These are phyloP conservation scores for Telmatochromis sp. DNA, from an alignment of 2,113 vertebrate species.

Conservation along the genomic window DNA sequence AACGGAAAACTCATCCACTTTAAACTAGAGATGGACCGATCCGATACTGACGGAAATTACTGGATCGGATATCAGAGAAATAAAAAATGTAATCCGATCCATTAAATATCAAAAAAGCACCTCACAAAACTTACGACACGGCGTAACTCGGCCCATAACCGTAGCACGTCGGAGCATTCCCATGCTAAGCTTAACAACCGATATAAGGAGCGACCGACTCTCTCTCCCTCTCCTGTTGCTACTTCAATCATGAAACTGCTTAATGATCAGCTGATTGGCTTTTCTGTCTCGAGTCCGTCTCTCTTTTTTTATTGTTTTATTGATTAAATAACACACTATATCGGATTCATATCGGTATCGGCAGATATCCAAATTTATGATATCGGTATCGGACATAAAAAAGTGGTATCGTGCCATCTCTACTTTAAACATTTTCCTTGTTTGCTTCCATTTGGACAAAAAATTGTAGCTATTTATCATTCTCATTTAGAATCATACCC, in stretches of 20 bases:
- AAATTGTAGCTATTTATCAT: neutral
- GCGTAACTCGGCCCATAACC: rapidly evolving
- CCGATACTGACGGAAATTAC: rapidly evolving
- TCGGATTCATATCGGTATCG: neutral
- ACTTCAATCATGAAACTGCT: rapidly evolving
- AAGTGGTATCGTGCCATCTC: neutral
- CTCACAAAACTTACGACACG: rapidly evolving
- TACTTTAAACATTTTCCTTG: neutral
- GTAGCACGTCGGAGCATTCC: rapidly evolving
- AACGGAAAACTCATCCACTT: neutral
- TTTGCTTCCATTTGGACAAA: neutral
- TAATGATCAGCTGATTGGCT: neutral
- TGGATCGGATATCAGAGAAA: neutral
- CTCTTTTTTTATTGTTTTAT: neutral
- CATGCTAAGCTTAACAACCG: rapidly evolving
- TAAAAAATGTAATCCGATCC: neutral
- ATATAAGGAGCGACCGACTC: neutral
- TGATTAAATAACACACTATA: neutral
- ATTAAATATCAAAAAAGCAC: neutral
- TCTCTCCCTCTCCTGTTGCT: neutral
- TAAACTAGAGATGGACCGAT: neutral
- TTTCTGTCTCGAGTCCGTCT: rapidly evolving
- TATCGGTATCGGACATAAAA: neutral
- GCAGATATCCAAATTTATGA: neutral
- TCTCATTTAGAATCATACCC: slow-evolving; percentile 67